Base-by-base conservation (phyloP, 2,797 vertebrate species). In the Heliangelus exortis region DNA sequence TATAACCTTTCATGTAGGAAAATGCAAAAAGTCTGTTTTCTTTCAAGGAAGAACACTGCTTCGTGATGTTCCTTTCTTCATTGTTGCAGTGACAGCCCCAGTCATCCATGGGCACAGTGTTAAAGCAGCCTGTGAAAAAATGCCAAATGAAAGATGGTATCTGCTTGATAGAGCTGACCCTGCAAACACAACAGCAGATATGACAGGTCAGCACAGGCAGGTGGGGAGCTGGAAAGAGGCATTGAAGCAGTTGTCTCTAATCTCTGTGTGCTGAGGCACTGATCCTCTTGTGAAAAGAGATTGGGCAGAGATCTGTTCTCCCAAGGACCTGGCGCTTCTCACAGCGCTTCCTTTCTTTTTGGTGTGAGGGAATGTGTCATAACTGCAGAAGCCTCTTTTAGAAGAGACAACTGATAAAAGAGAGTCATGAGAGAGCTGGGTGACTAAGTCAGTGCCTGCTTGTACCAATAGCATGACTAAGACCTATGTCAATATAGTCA, bases 61-160 rank as follows among this genome's bases (percentile, higher is more conserved):
- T 69, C 96, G 94, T 39, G 48, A 75, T 87, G 8, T 29, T 90
- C 41, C 28, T 61, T 73, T 34, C 36, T 67, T 74, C 34, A n/a
- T 78, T 77, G 88, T 83, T 92, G 92, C 34, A 87, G 81, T 34
- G 36, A 61, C 50, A 83, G 50, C 17, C 19, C 4, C n/a, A 15
- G 36, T 12, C 23, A 20, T 65, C 28, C 2, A 0, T 31, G 34
- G 23, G 29, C 34, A 73, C 15, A 8, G 13, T 78, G 15, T 57
- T 76, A 57, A 61, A 72, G 39, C 1, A 62, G 59, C 34, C 34
- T 36, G 2, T 10, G 20, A 16, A 12, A 28, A 69, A 54, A 61
- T 29, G 39, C 48, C 39, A 43, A 14, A 33, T 58, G 45, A 51
- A 67, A 51, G 48, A 7, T 8, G 29, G 8, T 14, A 13, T n/a